phyloP scores from a whole-genome alignment of 2,888 invertebrate genomes.

The Thymelicus sylvestris region DNA sequence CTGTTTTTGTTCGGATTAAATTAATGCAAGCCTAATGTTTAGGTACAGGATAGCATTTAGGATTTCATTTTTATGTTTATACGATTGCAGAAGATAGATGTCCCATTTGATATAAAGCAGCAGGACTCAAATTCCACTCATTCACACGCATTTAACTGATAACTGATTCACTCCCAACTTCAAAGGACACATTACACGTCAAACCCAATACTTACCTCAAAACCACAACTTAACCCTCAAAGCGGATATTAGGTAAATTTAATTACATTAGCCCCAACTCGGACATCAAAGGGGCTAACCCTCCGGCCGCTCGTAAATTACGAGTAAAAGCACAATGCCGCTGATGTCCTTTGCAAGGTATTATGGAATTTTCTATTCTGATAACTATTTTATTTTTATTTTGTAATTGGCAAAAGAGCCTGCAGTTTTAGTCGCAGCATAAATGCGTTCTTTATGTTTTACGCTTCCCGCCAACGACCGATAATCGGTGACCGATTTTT shows the following conservation, averaged over 20 bases:
- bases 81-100: no score
- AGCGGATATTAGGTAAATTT: conserved; percentile 32
- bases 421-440: no score
- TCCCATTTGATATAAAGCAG: no score
- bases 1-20: no score
- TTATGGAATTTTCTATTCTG: neutral
- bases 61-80: no score
- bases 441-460: no score
- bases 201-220: conserved; percentile 12
- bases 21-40: no score
- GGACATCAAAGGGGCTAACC: conserved; percentile 34
- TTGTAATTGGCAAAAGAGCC: no score
- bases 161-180: neutral
- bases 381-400: neutral
- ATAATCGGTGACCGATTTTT: no score
- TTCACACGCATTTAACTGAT: conserved; percentile 1
- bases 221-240: conserved; percentile 32
- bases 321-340: conserved; percentile 23
- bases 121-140: neutral
- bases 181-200: conserved; percentile 16
- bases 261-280: conserved; percentile 32
- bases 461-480: no score
- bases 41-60: no score
- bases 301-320: conserved; percentile 22
- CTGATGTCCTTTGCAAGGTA: neutral